These are phyloP conservation scores for Remorina albescens DNA, from an alignment of 2,797 vertebrate genomes.

Conservation along the genomic window DNA sequence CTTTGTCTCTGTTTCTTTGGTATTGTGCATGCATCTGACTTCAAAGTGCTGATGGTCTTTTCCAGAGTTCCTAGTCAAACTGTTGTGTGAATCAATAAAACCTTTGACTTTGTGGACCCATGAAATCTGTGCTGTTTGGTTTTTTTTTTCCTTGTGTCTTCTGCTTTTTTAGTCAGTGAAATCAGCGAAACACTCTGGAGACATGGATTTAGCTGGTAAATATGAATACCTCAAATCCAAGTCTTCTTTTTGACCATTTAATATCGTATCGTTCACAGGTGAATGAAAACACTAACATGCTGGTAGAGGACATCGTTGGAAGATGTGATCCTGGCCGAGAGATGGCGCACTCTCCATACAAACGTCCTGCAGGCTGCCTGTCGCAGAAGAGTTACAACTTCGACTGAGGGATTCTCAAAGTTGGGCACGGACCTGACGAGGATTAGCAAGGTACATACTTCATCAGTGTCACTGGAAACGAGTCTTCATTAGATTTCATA, in stretches of 20 bases:
- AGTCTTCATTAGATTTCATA: not conserved
- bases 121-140: slow-evolving; percentile 1
- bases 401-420: slow-evolving; percentile 10
- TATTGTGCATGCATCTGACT: slow-evolving; percentile 38
- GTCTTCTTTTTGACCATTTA: not conserved
- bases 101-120: slow-evolving; percentile 27
- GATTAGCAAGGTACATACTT: not conserved
- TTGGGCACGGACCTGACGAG: not conserved
- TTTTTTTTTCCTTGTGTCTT: not conserved
- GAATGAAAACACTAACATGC: not conserved
- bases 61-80: slow-evolving; percentile 37
- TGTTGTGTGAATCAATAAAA: slow-evolving; percentile 72
- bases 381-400: slow-evolving; percentile 19
- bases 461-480: not conserved
- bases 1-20: slow-evolving; percentile 17
- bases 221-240: slow-evolving; percentile 7
- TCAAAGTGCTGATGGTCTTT: slow-evolving; percentile 14
- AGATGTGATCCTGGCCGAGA: slow-evolving; percentile 64
- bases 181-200: not conserved
- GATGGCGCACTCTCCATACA: slow-evolving; percentile 84
- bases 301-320: not conserved
- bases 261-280: slow-evolving; percentile 1
- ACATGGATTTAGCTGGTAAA: not conserved
- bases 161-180: not conserved
- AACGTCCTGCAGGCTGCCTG: slow-evolving; percentile 47